phyloP scores from a whole-genome alignment of 2,113 vertebrate species.

The Thryonomys swinderianus region DNA sequence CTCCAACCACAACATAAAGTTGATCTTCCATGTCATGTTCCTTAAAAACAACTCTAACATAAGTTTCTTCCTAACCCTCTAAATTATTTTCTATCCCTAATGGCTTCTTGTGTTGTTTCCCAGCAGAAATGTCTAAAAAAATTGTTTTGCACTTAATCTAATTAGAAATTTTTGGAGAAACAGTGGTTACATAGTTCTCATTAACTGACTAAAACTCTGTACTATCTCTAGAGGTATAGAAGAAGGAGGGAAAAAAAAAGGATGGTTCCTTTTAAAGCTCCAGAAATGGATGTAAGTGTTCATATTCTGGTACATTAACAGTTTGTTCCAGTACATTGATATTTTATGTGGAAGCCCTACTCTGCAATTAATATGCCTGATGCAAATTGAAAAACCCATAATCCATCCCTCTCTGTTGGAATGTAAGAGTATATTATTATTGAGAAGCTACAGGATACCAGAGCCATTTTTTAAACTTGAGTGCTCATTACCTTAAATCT shows the following conservation, averaged over 20 bases:
- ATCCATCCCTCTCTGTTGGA: slow-evolving; percentile 88
- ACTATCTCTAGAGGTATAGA: slow-evolving; percentile 78
- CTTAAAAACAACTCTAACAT: slow-evolving; percentile 83
- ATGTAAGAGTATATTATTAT: slow-evolving; percentile 87
- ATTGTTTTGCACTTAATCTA: slow-evolving; percentile 83
- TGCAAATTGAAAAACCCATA: slow-evolving; percentile 89
- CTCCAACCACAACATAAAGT: slow-evolving; percentile 81
- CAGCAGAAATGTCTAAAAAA: slow-evolving; percentile 83
- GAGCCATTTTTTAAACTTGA: slow-evolving; percentile 88
- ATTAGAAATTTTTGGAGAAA: slow-evolving; percentile 85
- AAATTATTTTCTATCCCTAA: slow-evolving; percentile 85
- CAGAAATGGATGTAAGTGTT: slow-evolving; percentile 86
- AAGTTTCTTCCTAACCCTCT: slow-evolving; percentile 77
- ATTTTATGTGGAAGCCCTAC: slow-evolving; percentile 89
- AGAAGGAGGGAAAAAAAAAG: neutral
- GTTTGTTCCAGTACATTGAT: slow-evolving; percentile 91
- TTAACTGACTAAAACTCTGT: slow-evolving; percentile 79
- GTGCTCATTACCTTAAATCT: slow-evolving; percentile 89
- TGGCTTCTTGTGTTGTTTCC: slow-evolving; percentile 81
- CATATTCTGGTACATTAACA: slow-evolving; percentile 90
- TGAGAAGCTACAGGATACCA: slow-evolving; percentile 87
- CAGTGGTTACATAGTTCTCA: slow-evolving; percentile 78
- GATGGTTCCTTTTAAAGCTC: slow-evolving; percentile 85
- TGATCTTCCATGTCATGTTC: slow-evolving; percentile 84
- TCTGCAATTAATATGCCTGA: slow-evolving; percentile 90